A percentile compares a stretch with the other conserved stretches of the same genome.
Conservation (phyloP, 2,113 vertebrate genomes). For the Megaptera novaeangliae region DNA sequence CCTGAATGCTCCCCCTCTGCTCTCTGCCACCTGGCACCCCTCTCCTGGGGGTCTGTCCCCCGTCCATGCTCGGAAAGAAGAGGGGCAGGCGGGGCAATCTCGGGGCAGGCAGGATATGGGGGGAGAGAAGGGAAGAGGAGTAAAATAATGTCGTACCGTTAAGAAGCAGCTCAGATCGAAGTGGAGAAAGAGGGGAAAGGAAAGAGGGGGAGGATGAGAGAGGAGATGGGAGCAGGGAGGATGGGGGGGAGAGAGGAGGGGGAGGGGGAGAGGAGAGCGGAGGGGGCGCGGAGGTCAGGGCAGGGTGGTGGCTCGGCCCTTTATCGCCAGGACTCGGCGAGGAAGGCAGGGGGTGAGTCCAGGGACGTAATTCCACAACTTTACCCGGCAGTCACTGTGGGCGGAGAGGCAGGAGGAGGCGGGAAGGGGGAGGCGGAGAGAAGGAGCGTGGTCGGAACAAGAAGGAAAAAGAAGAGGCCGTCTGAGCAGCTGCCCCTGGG, state of each 20-base stretch:
- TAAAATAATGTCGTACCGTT: constrained; percentile 83
- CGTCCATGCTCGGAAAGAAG: constrained; percentile 28
- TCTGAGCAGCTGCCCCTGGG: neutral
- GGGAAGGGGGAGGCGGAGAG: constrained; percentile 69
- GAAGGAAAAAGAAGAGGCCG: constrained; percentile 50
- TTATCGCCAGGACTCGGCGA: constrained; percentile 98
- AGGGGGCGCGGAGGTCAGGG: constrained; percentile 86
- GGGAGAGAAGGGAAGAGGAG: constrained; percentile 56
- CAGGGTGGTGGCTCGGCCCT: constrained; percentile 97
- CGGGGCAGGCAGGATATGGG: neutral
- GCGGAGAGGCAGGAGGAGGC: constrained; percentile 67
- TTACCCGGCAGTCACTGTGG: constrained; percentile 97
- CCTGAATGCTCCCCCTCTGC: neutral
- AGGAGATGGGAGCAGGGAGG: constrained; percentile 64
- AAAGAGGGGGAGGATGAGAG: constrained; percentile 70
- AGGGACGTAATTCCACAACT: constrained; percentile 98
- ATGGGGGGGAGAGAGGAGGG: neutral
- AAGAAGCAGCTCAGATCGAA: constrained; percentile 83
- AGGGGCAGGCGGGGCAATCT: neutral
- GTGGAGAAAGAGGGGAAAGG: constrained; percentile 73
- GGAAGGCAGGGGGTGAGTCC: constrained; percentile 98
- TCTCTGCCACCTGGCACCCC: neutral
- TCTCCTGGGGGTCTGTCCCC: neutral
- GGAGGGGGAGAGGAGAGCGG: neutral
- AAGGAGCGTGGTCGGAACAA: constrained; percentile 70